These are phyloP conservation scores for Neostethus bicornis DNA, from an alignment of 2,797 vertebrate genomes.

Conservation along the genomic window DNA sequence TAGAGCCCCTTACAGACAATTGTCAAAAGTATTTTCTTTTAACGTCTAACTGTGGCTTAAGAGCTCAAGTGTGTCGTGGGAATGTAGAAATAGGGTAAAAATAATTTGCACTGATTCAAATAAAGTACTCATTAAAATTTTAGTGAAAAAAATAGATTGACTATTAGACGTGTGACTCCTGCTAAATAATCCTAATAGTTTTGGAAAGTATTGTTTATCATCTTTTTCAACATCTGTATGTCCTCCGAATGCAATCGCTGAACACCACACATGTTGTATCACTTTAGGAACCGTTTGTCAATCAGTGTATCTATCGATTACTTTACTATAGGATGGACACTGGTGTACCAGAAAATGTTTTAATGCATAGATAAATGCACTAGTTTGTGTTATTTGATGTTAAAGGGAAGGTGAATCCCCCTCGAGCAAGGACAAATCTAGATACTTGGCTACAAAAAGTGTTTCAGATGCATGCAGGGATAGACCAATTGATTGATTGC, in stretches of 20 bases:
- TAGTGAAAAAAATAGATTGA: no score
- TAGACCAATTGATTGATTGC: slow-evolving; percentile 37
- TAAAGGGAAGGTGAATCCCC: slow-evolving; percentile 50
- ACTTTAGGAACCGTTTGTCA: not conserved
- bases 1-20: not conserved
- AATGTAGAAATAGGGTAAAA: no score
- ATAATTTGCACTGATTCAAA: no score
- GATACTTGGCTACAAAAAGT: slow-evolving; percentile 37
- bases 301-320: slow-evolving; percentile 18
- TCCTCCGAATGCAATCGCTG: no score
- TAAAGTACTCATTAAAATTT: no score
- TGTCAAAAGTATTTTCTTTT: no score
- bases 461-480: slow-evolving; percentile 22
- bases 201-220: no score
- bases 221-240: no score
- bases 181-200: no score
- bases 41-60: no score
- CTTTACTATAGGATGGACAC: slow-evolving; percentile 24
- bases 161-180: no score
- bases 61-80: no score
- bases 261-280: slow-evolving; percentile 2
- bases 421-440: slow-evolving; percentile 48
- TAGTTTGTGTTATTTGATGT: slow-evolving; percentile 9
- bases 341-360: not conserved
- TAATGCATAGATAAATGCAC: slow-evolving; percentile 5